Evolutionary conservation across 2,113 vertebrate genomes (phyloP).

Genomic region (Emydocephalus ijimae): DNA sequence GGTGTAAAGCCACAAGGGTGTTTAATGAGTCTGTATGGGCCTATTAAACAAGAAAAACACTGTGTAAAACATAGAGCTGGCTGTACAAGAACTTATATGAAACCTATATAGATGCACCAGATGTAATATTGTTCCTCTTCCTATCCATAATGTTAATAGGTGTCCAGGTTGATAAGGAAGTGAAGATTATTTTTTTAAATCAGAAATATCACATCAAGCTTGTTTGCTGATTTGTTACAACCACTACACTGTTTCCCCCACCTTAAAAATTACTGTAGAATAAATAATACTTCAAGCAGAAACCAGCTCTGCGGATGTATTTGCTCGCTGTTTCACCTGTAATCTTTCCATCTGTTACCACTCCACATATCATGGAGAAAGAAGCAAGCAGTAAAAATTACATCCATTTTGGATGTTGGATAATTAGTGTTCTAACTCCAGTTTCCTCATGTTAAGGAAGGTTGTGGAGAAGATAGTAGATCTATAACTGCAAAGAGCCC

Average conservation of each 20-base stretch:
- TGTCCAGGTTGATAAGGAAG: slow-evolving; percentile 7
- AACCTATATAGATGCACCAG: neutral
- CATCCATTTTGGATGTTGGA: neutral
- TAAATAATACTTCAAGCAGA: neutral
- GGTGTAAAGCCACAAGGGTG: slow-evolving; percentile 92
- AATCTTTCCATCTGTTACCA: slow-evolving; percentile 5
- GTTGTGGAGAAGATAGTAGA: neutral
- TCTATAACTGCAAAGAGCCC: neutral
- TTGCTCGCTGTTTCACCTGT: slow-evolving; percentile 31
- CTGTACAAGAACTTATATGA: slow-evolving; percentile 11
- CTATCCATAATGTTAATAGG: slow-evolving; percentile 30
- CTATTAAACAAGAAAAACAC: slow-evolving; percentile 65
- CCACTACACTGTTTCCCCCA: neutral
- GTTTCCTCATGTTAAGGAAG: neutral
- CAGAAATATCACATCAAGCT: slow-evolving; percentile 9
- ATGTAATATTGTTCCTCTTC: slow-evolving; percentile 1
- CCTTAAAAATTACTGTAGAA: slow-evolving; percentile 21
- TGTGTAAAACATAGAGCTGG: slow-evolving; percentile 27
- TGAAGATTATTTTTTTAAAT: slow-evolving; percentile 25
- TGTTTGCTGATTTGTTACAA: slow-evolving; percentile 28
- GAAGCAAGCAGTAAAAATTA: neutral
- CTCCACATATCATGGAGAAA: neutral
- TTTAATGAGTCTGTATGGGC: slow-evolving; percentile 95
- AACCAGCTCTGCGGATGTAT: slow-evolving; percentile 14
- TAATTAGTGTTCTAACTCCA: neutral